Evolutionary conservation across 2,888 invertebrate genomes (phyloP).

Genomic region (Tiliacea aurago): DNA sequence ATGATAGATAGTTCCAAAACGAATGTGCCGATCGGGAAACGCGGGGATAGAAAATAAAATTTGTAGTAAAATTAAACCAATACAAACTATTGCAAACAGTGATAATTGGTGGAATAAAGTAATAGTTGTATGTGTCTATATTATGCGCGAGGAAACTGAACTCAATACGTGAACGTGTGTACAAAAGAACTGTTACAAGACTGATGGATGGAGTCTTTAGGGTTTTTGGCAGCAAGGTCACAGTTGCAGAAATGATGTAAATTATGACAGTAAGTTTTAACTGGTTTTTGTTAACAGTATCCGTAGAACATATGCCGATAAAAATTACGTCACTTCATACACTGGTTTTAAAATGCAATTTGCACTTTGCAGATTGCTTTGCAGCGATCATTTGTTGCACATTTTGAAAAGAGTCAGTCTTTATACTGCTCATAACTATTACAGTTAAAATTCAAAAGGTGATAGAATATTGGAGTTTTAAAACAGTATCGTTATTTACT

Average conservation of each 20-base stretch:
- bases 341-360: conserved; percentile 45
- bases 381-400: not conserved
- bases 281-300: conserved; percentile 52
- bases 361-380: conserved; percentile 19
- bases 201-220: conserved; percentile 64
- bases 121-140: conserved; percentile 32
- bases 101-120: conserved; percentile 30
- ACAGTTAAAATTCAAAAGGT: not conserved
- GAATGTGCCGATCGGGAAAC: conserved; percentile 33
- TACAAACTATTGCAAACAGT: conserved; percentile 38
- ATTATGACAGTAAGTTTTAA: conserved; percentile 81
- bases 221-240: conserved; percentile 81
- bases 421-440: not conserved
- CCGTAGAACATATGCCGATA: conserved; percentile 20
- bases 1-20: not conserved
- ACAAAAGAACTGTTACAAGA: conserved; percentile 55
- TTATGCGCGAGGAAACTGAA: conserved; percentile 47
- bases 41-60: conserved; percentile 32
- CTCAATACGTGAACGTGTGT: conserved; percentile 54
- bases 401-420: not conserved
- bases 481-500: not conserved
- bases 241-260: conserved; percentile 82
- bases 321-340: conserved; percentile 56
- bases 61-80: conserved; percentile 24
- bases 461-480: not conserved